Conservation (phyloP, 2,797 vertebrate species). For the Nyctalus aviator region DNA sequence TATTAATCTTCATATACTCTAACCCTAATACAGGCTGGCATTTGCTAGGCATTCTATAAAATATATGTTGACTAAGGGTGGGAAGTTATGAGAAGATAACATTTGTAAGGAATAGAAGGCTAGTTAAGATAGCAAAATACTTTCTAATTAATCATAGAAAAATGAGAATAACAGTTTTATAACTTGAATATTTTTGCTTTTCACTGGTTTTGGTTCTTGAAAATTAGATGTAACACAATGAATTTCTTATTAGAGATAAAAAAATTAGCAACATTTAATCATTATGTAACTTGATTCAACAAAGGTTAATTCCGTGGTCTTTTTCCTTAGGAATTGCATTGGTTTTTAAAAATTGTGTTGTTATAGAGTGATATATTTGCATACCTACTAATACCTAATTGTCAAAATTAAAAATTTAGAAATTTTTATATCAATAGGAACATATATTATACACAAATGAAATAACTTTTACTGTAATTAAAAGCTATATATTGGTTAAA, state of each 20-base stretch:
- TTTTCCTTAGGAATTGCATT: background rate
- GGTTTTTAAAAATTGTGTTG: background rate
- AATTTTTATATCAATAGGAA: background rate
- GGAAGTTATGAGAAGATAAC: background rate
- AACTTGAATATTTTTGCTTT: constrained; percentile 32
- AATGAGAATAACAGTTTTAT: background rate
- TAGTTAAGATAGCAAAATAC: constrained; percentile 28
- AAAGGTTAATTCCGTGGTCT: background rate
- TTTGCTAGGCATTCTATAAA: background rate
- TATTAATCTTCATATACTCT: constrained; percentile 30
- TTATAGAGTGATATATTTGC: background rate
- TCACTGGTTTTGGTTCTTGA: background rate
- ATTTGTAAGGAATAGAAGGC: background rate
- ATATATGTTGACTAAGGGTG: background rate
- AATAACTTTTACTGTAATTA: background rate
- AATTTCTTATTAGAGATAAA: background rate
- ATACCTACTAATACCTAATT: background rate
- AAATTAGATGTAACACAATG: background rate
- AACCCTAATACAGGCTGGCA: background rate
- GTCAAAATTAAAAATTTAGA: constrained; percentile 17
- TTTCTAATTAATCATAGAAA: constrained; percentile 50
- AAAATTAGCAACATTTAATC: background rate
- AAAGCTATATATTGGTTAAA: constrained; percentile 51
- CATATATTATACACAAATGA: background rate
- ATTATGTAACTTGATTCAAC: background rate